These are phyloP conservation scores for Drosophila greeni DNA, from an alignment of 2,888 invertebrate genomes.

Conservation along the genomic window DNA sequence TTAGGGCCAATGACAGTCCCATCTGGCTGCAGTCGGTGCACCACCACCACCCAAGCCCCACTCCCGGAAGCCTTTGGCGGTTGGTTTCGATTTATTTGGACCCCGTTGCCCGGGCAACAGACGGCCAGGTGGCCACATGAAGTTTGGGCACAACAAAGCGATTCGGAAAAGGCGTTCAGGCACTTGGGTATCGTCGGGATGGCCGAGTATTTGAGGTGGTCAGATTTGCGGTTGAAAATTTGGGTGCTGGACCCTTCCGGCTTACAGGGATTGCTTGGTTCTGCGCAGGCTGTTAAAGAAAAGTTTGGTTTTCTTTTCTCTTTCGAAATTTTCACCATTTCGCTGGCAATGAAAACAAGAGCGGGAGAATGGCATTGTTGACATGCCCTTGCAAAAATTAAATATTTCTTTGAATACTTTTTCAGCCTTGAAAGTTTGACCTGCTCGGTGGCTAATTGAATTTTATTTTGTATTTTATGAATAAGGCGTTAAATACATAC, in stretches of 20 bases:
- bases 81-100: constrained; percentile 52
- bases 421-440: background rate
- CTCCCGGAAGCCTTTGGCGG: constrained; percentile 11
- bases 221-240: constrained; percentile 9
- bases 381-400: background rate
- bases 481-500: background rate
- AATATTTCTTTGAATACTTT: background rate
- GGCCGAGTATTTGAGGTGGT: no score
- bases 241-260: constrained; percentile 1
- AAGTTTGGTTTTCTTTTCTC: background rate
- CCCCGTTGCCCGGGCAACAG: constrained; percentile 42
- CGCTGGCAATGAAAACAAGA: background rate
- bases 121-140: constrained; percentile 24
- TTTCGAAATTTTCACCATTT: background rate
- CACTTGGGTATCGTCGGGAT: constrained; percentile 6
- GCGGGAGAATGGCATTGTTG: constrained; percentile 1
- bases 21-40: constrained; percentile 27
- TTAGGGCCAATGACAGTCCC: constrained; percentile 33
- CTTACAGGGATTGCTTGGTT: constrained; percentile 14
- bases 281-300: background rate
- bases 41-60: constrained; percentile 10
- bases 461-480: background rate
- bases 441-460: background rate
- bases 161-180: constrained; percentile 15
- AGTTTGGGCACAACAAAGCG: constrained; percentile 36